Base-by-base conservation (phyloP, 2,797 vertebrate species). In the Catharus ustulatus region DNA sequence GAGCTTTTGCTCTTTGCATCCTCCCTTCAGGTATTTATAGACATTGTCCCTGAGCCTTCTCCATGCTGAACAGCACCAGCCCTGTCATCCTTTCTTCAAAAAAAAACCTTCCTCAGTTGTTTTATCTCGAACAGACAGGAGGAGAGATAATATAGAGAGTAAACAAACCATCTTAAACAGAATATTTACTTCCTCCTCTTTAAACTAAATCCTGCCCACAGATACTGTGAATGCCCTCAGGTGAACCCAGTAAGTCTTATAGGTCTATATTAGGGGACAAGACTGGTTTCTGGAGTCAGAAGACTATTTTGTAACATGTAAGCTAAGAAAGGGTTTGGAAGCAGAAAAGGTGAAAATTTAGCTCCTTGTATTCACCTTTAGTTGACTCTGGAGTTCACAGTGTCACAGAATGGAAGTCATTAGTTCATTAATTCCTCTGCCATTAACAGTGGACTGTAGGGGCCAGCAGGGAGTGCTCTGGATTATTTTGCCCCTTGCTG, bases 71-170 rank as follows among this genome's bases (percentile, higher is more conserved):
- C 48, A 49, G 48, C 48, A 24, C 48, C 48, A 49, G 24, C 26
- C 24, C 48, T 51, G 55, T 23, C 5, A 6, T 18, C 17, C 24
- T 40, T 79, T 34, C 49, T 30, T 61, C 0, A 58, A 63, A 85
- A 30, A 17, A 22, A 57, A 34, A 24, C 36, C 58, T 51, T 90
- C 42, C 14, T 84, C 42, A 11, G 19, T 61, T 92, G 12, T 74
- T 93, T 93, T 84, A 76, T 87, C 88, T 83, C 49, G 30, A 79
- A 54, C 26, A 77, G 86, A 79, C 52, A 90, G 63, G 87, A 90
- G 52, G 30, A 82, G 45, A 87, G 48, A 84, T 84, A 93, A 82
- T 34, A 52, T 5, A 2, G 3, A 59, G 55, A 69, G 43, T 52
- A 90, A 94, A 89, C 29, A 93, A 82, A 21, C 4, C 9, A 7